These are phyloP conservation scores for Tethea ocularis DNA, from an alignment of 2,888 invertebrate species.

Conservation along the genomic window DNA sequence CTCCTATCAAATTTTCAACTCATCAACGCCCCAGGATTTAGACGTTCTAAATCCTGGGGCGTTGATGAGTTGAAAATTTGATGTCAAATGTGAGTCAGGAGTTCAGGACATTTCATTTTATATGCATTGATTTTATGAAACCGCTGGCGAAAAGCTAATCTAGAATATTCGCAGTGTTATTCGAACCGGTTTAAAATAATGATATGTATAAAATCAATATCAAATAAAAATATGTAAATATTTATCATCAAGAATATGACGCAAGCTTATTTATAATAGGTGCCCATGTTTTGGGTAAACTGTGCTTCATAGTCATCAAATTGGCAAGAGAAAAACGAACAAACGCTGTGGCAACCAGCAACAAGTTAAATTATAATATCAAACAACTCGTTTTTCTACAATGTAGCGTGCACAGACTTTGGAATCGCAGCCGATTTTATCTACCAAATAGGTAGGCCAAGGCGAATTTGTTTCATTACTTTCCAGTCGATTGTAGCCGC, in stretches of 20 bases:
- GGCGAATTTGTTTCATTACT: background rate
- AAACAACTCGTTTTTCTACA: conserved; percentile 1
- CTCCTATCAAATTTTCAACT: too few species aligned
- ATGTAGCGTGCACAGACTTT: background rate
- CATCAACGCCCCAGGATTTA: too few species aligned
- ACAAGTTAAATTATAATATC: conserved; percentile 4
- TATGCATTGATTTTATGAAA: too few species aligned
- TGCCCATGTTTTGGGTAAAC: background rate
- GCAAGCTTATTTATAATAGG: background rate
- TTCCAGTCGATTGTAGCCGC: conserved; percentile 5
- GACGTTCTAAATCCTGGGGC: too few species aligned
- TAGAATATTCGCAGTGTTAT: too few species aligned
- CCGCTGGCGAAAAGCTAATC: too few species aligned
- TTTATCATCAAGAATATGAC: background rate
- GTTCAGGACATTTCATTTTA: too few species aligned
- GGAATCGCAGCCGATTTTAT: conserved; percentile 6
- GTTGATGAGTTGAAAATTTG: too few species aligned
- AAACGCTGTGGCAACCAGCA: conserved; percentile 7
- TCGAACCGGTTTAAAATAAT: too few species aligned
- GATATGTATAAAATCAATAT: too few species aligned
- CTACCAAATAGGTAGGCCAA: conserved; percentile 10
- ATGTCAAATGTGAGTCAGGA: too few species aligned
- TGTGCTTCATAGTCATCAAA: background rate
- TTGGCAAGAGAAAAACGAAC: background rate
- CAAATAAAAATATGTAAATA: background rate